These are phyloP conservation scores for Ormyrus thymus DNA, from an alignment of 2,888 invertebrate genomes.

Conservation along the genomic window DNA sequence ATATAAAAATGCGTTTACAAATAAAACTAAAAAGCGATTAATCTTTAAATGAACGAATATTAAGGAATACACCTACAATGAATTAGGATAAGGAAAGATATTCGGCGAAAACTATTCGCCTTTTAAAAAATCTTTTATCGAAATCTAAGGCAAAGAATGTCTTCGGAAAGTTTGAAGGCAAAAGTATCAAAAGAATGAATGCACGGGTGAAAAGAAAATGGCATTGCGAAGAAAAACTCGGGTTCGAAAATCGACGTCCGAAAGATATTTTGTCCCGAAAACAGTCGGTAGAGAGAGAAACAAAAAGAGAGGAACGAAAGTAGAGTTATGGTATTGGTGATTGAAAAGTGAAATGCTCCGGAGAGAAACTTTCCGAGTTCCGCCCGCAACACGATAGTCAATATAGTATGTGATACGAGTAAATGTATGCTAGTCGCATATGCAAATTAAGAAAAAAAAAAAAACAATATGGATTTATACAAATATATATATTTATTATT, in stretches of 20 bases:
- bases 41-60: neutral
- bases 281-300: too few relatives aligned
- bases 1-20: constrained; percentile 27
- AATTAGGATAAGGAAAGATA: constrained; percentile 20
- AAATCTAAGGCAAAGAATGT: constrained; percentile 14
- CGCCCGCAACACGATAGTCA: constrained; percentile 73
- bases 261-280: constrained; percentile 22
- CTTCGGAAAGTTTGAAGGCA: constrained; percentile 3
- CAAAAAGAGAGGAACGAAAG: constrained; percentile 59
- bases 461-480: constrained; percentile 67
- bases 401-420: constrained; percentile 75
- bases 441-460: constrained; percentile 53
- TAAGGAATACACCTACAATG: constrained; percentile 1
- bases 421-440: constrained; percentile 71
- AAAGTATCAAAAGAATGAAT: neutral
- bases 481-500: constrained; percentile 64
- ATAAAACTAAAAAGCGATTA: constrained; percentile 7
- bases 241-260: constrained; percentile 22
- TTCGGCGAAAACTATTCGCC: constrained; percentile 15
- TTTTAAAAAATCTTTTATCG: constrained; percentile 11
- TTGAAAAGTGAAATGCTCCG: constrained; percentile 53
- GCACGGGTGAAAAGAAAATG: neutral
- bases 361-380: constrained; percentile 62
- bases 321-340: constrained; percentile 56
- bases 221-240: neutral